These are phyloP conservation scores for Petrocephalus microphthalmus DNA, from an alignment of 2,113 vertebrate genomes.

Conservation along the genomic window DNA sequence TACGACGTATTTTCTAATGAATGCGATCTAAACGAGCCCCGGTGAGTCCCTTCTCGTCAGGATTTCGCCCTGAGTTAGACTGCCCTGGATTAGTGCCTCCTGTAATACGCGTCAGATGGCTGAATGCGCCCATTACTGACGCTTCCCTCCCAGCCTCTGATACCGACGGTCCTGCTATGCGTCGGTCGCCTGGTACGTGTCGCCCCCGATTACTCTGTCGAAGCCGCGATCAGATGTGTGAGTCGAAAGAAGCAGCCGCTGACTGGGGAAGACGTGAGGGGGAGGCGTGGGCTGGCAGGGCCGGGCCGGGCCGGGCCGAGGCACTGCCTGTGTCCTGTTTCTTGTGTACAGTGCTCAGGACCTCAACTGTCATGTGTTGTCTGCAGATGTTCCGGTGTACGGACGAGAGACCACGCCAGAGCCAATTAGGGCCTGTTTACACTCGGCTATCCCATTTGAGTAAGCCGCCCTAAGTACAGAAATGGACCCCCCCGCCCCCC, in stretches of 20 bases:
- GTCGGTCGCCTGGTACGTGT: background rate
- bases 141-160: background rate
- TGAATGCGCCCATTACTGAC: background rate
- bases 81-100: background rate
- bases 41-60: background rate
- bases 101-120: background rate
- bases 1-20: background rate
- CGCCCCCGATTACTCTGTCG: background rate
- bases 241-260: background rate
- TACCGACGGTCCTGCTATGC: background rate
- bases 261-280: background rate
- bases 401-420: background rate
- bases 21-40: background rate
- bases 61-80: background rate
- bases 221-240: background rate
- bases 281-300: background rate
- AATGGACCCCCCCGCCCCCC: background rate
- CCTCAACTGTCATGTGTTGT: constrained; percentile 27
- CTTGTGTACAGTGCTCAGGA: constrained; percentile 53
- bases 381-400: background rate
- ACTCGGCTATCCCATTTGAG: constrained; percentile 25
- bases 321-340: constrained; percentile 43
- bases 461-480: constrained; percentile 26
- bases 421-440: constrained; percentile 20
- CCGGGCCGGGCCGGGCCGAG: constrained; percentile 16